Base-by-base conservation (phyloP, 2,888 invertebrate species). In the Oscheius myriophilus region DNA sequence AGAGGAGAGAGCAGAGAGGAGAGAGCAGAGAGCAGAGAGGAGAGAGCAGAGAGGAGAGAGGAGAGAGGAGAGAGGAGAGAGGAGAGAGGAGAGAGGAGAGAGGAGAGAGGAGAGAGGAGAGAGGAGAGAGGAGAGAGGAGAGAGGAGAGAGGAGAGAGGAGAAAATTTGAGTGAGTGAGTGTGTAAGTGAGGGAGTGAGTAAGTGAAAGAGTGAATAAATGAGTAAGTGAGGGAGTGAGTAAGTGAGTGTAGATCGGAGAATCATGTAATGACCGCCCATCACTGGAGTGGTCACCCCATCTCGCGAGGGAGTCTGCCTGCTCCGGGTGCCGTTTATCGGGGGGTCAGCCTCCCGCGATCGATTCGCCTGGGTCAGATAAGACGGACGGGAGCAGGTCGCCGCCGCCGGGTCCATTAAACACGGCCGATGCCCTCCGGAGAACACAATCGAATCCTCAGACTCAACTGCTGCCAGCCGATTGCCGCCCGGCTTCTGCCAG, bases 391-490 rank as follows among this genome's bases (percentile, higher is more conserved):
- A 33, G 33, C 33, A 33, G 33, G 33, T 33, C 33, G 33, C 33
- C 33, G 33, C 33, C 33, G 33, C 26, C 61, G 49, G 61, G 49
- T 61, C 61, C 61, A 61, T 61, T 61, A 61, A 61, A 61, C 61
- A 61, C 61, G 61, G 61, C 61, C 61, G 61, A 61, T 57, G 57
- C 57, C 57, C 41, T 25, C 33, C 26, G 61, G 61, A 54, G 46
- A 61, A 45, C 61, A 61, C 61, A 61, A 61, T 61, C 61, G 61
- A 61, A 46, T 61, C 49, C 49, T 46, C 49, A 61, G 61, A 25
- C 61, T 61, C 61, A 46, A 25, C 58, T 43, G 43, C 57, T 57
- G 18, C 53, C 53, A 53, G 53, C 53, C 53, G 53, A 53, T 53
- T 53, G 53, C 53, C 25, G 25, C 42, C 18, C 18, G 49, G 61